Base-by-base conservation (phyloP, 2,797 vertebrate genomes). In the Molothrus aeneus region DNA sequence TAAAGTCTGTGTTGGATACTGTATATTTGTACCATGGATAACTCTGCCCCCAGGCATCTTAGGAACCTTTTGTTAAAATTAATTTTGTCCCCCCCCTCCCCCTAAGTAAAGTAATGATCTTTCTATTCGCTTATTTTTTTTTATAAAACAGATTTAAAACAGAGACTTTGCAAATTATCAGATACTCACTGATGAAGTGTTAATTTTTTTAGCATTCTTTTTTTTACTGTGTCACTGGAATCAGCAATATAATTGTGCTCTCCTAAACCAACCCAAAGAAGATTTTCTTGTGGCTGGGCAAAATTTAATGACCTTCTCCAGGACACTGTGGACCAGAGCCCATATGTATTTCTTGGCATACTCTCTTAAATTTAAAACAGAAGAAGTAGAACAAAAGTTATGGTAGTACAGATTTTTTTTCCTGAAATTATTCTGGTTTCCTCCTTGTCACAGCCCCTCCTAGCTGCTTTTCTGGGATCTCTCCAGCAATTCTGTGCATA, bases 311-410 rank as follows among this genome's bases (percentile, higher is more conserved):
- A 32, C 25, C 51, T 65, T 70, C 25, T 86, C 32, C 51, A 69
- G 2, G 34, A 45, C 51, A 42, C 36, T 86, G 50, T 0, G 2
- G 59, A 32, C n/a, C 26, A 74, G 24, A 88, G 6, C 10, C 36
- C n/a, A 4, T 17, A 42, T 15, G 22, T 47, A 28, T 70, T 95
- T 82, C 32, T 79, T 92, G 73, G 36, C 11, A 11, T 40, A 40
- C n/a, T 78, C 10, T 80, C 29, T 50, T 71, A 66, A 91, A 74
- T 83, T 64, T 90, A 59, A 93, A 94, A 47, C 42, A 81, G 70
- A 87, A 75, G 9, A 54, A 79, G 1, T 64, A 26, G 8, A 71
- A 31, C 21, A 69, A 19, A 83, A 74, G 13, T 18, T 65, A 28
- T 50, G 43, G 4, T 15, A 59, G 6, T 51, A 59, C 11, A 73